Evolutionary conservation across 2,113 vertebrate genomes (phyloP), one percentile per base, ranked within the genome.

Genomic region (Triplophysa siluroides): DNA sequence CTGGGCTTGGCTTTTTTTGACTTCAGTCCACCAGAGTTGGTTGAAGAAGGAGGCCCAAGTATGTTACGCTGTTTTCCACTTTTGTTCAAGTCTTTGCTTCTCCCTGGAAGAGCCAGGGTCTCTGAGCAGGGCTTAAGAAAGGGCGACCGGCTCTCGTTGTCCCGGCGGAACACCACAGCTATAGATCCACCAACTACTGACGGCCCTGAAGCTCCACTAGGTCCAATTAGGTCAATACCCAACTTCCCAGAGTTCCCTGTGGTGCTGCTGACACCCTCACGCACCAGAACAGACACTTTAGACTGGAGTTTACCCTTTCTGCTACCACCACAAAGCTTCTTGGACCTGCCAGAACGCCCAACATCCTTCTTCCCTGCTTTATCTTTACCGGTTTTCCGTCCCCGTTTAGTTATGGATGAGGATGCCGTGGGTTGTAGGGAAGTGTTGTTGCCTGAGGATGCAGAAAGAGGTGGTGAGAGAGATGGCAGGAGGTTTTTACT

Each of bases 291-390:
- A 0, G 96, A 95, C 60, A 98, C 96, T 89, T 98, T 97, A 41
- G 96, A 98, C 78, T 98, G 96, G 1, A 98, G 92, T 75, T 98
- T 98, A 13, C 93, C 93, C 83, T 96, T 97, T 2, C 94, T 92
- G 38, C 79, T 78, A n/a, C 81, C 60, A 0, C 88, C 73, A 0
- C 87, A 77, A 14, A 90, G 86, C 62, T 92, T 93, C 71, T 93
- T 93, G 33, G 91, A 86, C 75, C 91, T 93, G 3, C 88, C 85
- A 0, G 90, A 88, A 13, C 87, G 88, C 4, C 78, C 83, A 1
- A 80, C 23, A 64, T 92, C 91, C 45, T 92, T 93, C 70, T 92
- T 91, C 26, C 83, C 83, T 66, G 84, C 85, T 85, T 93, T 93
- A 11, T 92, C 90, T 63, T 93, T 94, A 16, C 83, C 89, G 0